A percentile compares a stretch with the other conserved stretches of the same genome.
These are phyloP conservation scores for Stenopsyche tienmushanensis DNA, from an alignment of 1,140 invertebrate genomes.

Conservation along the genomic window DNA sequence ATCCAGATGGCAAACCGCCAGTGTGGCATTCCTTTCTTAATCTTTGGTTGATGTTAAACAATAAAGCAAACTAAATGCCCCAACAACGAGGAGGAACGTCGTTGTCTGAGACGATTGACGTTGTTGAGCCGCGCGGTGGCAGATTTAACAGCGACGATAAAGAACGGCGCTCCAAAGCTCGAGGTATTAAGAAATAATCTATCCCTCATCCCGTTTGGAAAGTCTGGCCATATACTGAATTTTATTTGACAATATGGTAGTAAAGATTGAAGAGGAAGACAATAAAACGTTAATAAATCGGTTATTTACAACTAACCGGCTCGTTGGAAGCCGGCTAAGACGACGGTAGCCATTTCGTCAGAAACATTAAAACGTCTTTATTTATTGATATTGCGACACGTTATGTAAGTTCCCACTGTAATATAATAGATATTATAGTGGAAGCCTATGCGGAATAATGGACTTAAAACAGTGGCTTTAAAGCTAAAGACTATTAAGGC, in stretches of 20 bases:
- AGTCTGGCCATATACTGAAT: not conserved
- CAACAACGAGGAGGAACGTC: too few species aligned
- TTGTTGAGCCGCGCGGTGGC: too few species aligned
- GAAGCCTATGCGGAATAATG: not conserved
- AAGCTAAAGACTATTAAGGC: too few species aligned
- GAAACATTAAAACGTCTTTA: slow-evolving; percentile 28
- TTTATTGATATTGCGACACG: slow-evolving; percentile 30
- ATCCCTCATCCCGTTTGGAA: not conserved
- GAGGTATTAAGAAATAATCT: too few species aligned
- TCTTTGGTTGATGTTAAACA: not conserved
- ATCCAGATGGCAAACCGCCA: not conserved
- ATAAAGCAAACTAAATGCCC: not conserved
- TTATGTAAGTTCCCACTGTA: slow-evolving; percentile 15
- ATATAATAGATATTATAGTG: slow-evolving; percentile 10
- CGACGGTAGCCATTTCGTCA: slow-evolving; percentile 27
- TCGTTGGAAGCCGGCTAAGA: not conserved
- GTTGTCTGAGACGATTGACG: not conserved
- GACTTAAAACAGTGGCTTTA: too few species aligned
- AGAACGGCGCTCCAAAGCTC: not conserved
- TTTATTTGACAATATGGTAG: slow-evolving; percentile 20
- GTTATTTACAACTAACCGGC: slow-evolving; percentile 21
- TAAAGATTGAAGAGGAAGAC: slow-evolving; percentile 7
- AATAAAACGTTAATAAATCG: slow-evolving; percentile 27
- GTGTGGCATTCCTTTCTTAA: not conserved
- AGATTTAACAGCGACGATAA: not conserved